Evolutionary conservation across 2,797 vertebrate genomes (phyloP), one percentile per base, ranked within the genome.

Genomic region (Fundulus diaphanus): DNA sequence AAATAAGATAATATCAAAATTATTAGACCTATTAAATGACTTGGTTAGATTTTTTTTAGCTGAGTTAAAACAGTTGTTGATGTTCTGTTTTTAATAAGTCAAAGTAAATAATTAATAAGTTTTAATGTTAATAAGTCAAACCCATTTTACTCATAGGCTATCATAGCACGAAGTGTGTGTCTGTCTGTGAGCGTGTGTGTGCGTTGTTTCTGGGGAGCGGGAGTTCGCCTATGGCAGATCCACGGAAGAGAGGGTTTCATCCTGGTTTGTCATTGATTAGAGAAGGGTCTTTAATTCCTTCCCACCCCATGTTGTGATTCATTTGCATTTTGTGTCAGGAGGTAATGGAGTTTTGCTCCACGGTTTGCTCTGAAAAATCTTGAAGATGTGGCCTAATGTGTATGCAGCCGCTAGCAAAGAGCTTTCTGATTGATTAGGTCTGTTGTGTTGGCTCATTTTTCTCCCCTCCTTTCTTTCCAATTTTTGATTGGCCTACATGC

Each of bases 241-340:
- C 86, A 92, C 87, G 85, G 91, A 95, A 94, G 93, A 94, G 89
- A 94, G 93, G 92, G 90, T 95, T 95, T 95, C 94, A 95, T 96
- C 96, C 96, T 97, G 96, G 96, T 96, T 99, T 98, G 97, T 98
- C 97, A 98, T 97, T 99, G 98, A 99, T 99, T 98, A 99, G 97
- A 98, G 97, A 96, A 97, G 96, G 96, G 96, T 97, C 97, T 97
- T 98, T 99, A 99, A 99, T 99, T 99, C 97, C 96, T 96, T 97
- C 95, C 96, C 96, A 97, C 97, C 97, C 97, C 97, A 98, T 98
- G 97, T 97, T 98, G 97, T 97, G 97, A 98, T 97, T 97, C 97
- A 99, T 99, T 99, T 99, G 97, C 97, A 99, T 99, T 97, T 96
- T 97, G 97, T 98, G 97, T 98, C 97, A 97, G 97, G 97, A 98